phyloP scores from a whole-genome alignment of 2,113 vertebrate genomes.

The Thomomys bottae region DNA sequence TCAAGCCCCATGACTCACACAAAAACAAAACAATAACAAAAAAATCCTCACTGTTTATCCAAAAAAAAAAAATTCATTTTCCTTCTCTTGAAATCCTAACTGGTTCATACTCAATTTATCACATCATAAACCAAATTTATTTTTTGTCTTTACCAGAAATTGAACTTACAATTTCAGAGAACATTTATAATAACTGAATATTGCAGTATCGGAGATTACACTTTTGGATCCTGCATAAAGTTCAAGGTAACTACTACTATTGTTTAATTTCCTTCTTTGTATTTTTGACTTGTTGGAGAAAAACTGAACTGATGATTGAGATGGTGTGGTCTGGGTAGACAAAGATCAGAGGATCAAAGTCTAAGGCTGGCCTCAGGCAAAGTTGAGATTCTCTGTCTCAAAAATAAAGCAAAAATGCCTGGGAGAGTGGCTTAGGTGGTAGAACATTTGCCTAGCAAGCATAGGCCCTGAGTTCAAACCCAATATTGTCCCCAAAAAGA shows the following conservation, averaged over 20 bases:
- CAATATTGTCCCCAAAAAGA: too few relatives aligned
- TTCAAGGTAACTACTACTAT: slow-evolving; percentile 63
- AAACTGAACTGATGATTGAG: slow-evolving; percentile 2
- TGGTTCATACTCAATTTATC: not conserved
- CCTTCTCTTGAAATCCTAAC: not conserved
- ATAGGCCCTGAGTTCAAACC: not conserved
- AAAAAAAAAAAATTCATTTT: not conserved
- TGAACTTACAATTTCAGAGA: slow-evolving; percentile 69
- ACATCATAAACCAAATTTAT: slow-evolving; percentile 3
- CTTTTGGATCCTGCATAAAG: slow-evolving; percentile 56
- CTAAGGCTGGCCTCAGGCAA: too few relatives aligned
- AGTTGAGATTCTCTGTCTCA: too few relatives aligned
- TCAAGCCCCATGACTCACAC: too few relatives aligned
- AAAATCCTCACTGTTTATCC: not conserved
- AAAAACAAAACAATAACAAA: too few relatives aligned
- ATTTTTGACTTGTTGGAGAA: slow-evolving; percentile 35
- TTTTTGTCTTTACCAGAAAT: slow-evolving; percentile 72
- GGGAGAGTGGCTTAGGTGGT: not conserved
- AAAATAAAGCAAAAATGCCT: not conserved
- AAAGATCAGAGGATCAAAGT: too few relatives aligned
- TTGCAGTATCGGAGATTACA: slow-evolving; percentile 56
- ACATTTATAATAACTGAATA: slow-evolving; percentile 66
- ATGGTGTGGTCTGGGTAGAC: not conserved
- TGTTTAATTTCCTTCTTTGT: slow-evolving; percentile 33
- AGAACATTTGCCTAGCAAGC: not conserved